Conservation (phyloP, 2,113 vertebrate genomes). For the Trematocara zebra region DNA sequence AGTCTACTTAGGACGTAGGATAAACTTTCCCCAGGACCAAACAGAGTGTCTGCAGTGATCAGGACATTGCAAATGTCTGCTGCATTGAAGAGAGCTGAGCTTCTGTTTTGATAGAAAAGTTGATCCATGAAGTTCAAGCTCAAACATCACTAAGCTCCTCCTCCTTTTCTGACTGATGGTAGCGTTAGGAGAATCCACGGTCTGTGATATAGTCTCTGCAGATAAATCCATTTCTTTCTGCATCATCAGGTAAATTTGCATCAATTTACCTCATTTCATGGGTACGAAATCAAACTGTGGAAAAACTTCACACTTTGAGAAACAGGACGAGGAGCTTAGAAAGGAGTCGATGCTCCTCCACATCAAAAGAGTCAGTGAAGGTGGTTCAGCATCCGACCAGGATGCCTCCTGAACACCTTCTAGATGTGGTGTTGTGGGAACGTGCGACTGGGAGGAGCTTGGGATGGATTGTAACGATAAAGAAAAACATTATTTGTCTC, state of each 20-base stretch:
- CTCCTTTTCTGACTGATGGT: neutral
- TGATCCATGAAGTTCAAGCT: neutral
- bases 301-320: neutral
- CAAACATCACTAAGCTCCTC: neutral
- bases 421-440: neutral
- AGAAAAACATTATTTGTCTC: neutral
- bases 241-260: neutral
- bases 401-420: neutral
- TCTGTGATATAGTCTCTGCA: neutral
- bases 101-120: neutral
- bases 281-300: fast-evolving
- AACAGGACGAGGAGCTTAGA: neutral
- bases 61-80: neutral
- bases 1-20: neutral
- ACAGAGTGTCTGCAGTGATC: neutral
- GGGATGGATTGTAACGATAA: neutral
- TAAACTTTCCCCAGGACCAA: neutral
- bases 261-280: neutral
- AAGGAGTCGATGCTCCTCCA: neutral
- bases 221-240: neutral
- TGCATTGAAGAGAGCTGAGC: neutral
- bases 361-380: neutral
- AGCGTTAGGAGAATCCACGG: neutral
- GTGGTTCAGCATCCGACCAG: neutral
- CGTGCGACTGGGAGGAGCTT: neutral